Percentiles rank a stretch among this genome's conserved stretches.
phyloP scores from a whole-genome alignment of 1,140 invertebrate genomes.

The Elymnias hypermnestra region DNA sequence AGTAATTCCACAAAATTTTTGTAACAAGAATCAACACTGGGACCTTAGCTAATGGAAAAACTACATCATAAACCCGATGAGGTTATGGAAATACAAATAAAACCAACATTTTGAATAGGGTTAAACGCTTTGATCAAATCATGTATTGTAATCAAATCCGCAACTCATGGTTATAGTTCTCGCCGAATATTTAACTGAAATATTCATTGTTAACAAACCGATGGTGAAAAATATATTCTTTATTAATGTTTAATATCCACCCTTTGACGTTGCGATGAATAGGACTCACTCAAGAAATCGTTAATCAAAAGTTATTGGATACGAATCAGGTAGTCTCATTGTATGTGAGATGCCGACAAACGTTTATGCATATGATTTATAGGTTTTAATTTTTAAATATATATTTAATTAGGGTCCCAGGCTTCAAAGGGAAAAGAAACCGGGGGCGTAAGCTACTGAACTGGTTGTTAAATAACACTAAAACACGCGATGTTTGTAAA shows the following conservation, averaged over 20 bases:
- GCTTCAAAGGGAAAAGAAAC: conserved; percentile 34
- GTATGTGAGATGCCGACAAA: conserved; percentile 52
- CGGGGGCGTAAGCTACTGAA: conserved; percentile 33
- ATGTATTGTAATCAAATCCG: conserved; percentile 14
- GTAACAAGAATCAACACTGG: no score
- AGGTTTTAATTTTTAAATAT: conserved; percentile 59
- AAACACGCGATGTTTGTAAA: conserved; percentile 14
- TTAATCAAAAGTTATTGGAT: conserved; percentile 71
- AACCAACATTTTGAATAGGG: not conserved
- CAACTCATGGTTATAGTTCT: conserved; percentile 24
- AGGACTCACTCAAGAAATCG: conserved; percentile 71
- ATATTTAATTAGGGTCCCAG: conserved; percentile 40
- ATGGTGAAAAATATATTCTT: conserved; percentile 57
- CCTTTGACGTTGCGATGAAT: conserved; percentile 66
- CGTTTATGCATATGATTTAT: conserved; percentile 60
- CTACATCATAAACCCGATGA: no score
- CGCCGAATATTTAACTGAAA: conserved; percentile 26
- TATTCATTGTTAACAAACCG: conserved; percentile 30
- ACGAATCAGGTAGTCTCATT: conserved; percentile 68
- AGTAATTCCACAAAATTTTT: no score
- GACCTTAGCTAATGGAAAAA: no score
- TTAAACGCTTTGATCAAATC: conserved; percentile 23
- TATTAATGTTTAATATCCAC: conserved; percentile 68
- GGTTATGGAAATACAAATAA: no score
- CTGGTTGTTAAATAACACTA: conserved; percentile 8